A percentile compares a stretch with the other conserved stretches of the same genome.
Conservation (phyloP, 2,797 vertebrate genomes). For the Spondyliosoma cantharus region DNA sequence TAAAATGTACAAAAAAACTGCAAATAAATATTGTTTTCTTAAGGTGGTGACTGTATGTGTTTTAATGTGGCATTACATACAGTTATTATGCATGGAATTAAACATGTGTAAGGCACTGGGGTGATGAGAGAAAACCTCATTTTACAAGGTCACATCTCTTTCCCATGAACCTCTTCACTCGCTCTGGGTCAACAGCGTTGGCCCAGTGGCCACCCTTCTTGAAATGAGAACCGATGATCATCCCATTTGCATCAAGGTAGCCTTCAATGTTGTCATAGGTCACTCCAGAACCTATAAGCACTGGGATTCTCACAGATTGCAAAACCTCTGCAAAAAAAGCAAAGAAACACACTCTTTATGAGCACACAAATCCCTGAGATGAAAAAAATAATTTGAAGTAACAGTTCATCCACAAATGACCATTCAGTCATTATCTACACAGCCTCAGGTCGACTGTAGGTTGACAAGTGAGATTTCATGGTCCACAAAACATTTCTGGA, state of each 20-base stretch:
- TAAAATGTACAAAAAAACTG: constrained; percentile 75
- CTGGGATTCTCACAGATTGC: constrained; percentile 85
- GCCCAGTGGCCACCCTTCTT: constrained; percentile 89
- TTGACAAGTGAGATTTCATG: no score
- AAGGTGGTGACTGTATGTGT: constrained; percentile 2
- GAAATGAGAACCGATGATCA: constrained; percentile 91
- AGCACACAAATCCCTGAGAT: background rate
- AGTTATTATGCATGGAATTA: background rate
- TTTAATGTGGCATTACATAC: constrained; percentile 1
- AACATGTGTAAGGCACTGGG: background rate
- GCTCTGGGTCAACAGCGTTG: constrained; percentile 81
- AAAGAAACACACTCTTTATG: background rate
- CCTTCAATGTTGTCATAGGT: constrained; percentile 85
- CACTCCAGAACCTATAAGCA: constrained; percentile 90
- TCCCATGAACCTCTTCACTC: constrained; percentile 87
- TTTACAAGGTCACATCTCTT: constrained; percentile 80
- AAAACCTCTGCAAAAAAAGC: constrained; percentile 81
- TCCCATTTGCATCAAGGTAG: constrained; percentile 84
- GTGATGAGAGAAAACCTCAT: constrained; percentile 46
- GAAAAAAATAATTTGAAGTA: background rate
- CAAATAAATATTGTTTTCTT: constrained; percentile 74
- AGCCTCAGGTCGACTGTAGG: no score
- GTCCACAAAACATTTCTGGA: no score
- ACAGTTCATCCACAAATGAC: no score
- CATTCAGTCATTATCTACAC: no score